Evolutionary conservation across 37 sponge, comb jelly and placozoan species (phyloP), one percentile per base, ranked within the genome.

Genomic region (Lycopodina hypogea): DNA sequence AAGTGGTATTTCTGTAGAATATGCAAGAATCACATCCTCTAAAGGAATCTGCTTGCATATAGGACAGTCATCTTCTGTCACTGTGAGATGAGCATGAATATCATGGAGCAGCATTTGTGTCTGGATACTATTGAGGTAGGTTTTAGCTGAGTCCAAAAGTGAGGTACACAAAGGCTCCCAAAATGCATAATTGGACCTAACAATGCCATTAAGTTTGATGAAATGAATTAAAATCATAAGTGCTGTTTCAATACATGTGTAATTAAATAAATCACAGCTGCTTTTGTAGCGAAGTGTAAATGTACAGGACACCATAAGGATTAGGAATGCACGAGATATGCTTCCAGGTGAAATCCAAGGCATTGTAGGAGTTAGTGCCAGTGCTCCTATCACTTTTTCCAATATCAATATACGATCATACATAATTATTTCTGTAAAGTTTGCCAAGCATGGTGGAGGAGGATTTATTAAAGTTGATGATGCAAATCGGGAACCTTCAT

Each of bases 91-190:
- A n/a, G n/a, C n/a, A n/a, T n/a, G n/a, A n/a, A n/a, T n/a, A n/a
- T n/a, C n/a, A n/a, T n/a, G n/a, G n/a, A n/a, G 24, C 51, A 84
- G 42, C 6, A 72, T 15, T n/a, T 77, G 84, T 1, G 78, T 77
- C 34, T 84, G 84, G 0, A 84, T 32, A 0, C 39, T 29, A 11
- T 30, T 23, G 24, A 84, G 26, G 30, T 56, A 76, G 12, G 71
- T 70, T 30, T 56, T 51, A 17, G 75, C 15, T 4, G 14, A 30
- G 12, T 18, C 69, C 48, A 21, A 40, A 58, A 84, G 57, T 3
- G 42, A 3, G 42, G 42, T 58, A 57, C 78, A 70, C 8, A 84
- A 48, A 36, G 48, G 70, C 22, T 68, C 28, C 72, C 69, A 77
- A 38, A 77, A 84, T 17, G 39, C n/a, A 37, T 58, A 52, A 15